Evolutionary conservation across 2,888 invertebrate genomes (phyloP), one percentile per base, ranked within the genome.

Genomic region (Druceiella hillmani): DNA sequence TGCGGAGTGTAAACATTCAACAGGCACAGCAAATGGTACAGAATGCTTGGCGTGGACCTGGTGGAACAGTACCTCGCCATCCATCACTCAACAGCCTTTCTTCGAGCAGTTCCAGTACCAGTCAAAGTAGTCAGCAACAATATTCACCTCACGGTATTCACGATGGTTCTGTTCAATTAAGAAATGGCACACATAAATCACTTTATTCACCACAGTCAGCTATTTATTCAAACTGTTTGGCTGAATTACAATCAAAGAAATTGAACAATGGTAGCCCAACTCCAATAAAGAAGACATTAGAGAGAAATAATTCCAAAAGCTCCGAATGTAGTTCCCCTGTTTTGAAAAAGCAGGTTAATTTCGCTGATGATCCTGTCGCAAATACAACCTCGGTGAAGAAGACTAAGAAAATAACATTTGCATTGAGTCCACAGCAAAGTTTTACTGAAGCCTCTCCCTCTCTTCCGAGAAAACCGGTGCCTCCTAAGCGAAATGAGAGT

Each of bases 401-500:
- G 48, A 69, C 64, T 26, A 82, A 82, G 49, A 83, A 82, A 55
- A 81, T 82, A 43, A 64, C 77, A 3, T 82, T 83, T 50, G 80
- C 78, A 57, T 55, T 81, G 30, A 59, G 64, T 4, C 65, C 68
- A 2, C 64, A 67, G 37, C 57, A 55, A 26, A 57, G 58, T 24
- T 71, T 71, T 43, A 65, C 69, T 5, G 74, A 70, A 0, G 64
- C 66, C 26, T 56, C 57, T 1, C 81, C 81, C 0, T 68, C 76
- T 0, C 64, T 81, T 4, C 82, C 81, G 0, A 73, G 77, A 33
- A 81, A 81, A 50, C 87, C 87, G 1, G 66, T 77, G 45, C 84
- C 87, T 14, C 88, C 88, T 0, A 82, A 82, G 50, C 75, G 89
- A 20, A 81, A 84, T 39, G 87, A 88, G 52, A 76, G 76, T 46